Conservation (phyloP, 2,888 invertebrate genomes). For the Sthenelais limicola region DNA sequence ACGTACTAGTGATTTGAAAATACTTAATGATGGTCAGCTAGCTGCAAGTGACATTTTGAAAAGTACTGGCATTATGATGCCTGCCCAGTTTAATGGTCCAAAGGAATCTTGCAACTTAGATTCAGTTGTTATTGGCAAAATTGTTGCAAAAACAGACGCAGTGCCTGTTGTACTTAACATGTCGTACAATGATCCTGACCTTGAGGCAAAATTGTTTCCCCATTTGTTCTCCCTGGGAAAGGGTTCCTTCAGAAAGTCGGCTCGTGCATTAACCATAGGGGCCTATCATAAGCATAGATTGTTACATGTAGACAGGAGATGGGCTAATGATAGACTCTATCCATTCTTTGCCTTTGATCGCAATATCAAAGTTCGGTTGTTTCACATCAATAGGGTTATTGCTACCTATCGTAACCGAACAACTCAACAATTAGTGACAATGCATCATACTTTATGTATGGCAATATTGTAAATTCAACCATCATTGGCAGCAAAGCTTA, state of each 20-base stretch:
- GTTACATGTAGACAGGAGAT: constrained; percentile 22
- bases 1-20: not conserved
- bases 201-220: constrained; percentile 29
- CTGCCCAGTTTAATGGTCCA: not conserved
- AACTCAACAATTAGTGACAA: not conserved
- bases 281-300: constrained; percentile 11
- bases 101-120: not conserved
- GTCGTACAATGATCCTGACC: not conserved
- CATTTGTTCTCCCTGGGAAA: constrained; percentile 4
- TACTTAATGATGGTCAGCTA: not conserved
- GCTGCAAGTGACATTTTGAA: not conserved
- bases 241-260: not conserved
- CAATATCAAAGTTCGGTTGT: not conserved
- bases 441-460: not conserved
- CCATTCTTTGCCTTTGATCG: constrained; percentile 12
- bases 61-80: constrained; percentile 1
- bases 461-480: constrained; percentile 3
- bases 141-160: not conserved
- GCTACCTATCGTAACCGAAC: too few species aligned
- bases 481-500: constrained; percentile 12
- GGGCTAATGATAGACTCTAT: constrained; percentile 25
- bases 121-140: not conserved
- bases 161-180: not conserved
- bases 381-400: not conserved
- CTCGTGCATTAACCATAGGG: not conserved